A percentile compares a stretch with the other conserved stretches of the same genome.
These are phyloP conservation scores for Pachypanchax playfairii DNA, from an alignment of 2,113 vertebrate species.

Conservation along the genomic window DNA sequence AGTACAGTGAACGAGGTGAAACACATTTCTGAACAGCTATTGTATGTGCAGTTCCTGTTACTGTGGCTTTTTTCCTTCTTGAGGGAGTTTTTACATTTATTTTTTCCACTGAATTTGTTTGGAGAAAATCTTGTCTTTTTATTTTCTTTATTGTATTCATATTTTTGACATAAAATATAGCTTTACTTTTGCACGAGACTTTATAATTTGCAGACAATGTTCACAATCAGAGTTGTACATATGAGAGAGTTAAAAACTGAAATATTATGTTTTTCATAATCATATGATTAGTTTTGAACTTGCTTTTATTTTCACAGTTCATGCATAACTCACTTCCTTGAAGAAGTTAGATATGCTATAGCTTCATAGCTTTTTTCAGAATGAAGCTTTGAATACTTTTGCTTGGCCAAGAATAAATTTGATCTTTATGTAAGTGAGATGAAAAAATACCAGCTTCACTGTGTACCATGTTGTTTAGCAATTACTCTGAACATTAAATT, in stretches of 20 bases:
- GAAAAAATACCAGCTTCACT: neutral
- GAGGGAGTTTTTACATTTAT: no score
- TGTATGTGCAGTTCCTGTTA: neutral
- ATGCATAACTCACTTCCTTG: constrained; percentile 30
- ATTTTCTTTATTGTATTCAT: no score
- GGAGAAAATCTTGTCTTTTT: no score
- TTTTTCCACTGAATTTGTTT: no score
- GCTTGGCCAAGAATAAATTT: neutral
- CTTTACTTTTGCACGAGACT: neutral
- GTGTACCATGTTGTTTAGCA: neutral
- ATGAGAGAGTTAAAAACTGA: constrained; percentile 25
- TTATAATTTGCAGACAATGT: constrained; percentile 7
- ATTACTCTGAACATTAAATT: constrained; percentile 24
- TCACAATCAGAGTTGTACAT: constrained; percentile 19
- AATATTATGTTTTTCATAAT: constrained; percentile 43
- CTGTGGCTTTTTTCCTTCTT: no score
- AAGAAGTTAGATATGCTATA: neutral
- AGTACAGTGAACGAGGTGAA: neutral
- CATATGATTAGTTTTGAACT: constrained; percentile 38
- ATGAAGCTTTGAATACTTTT: constrained; percentile 2
- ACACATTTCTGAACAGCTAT: neutral
- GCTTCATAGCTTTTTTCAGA: constrained; percentile 14
- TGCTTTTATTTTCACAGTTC: constrained; percentile 36
- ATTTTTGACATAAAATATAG: no score
- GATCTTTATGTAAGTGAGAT: neutral